Conservation (phyloP, 2,888 invertebrate species). For the Volucella bombylans region DNA sequence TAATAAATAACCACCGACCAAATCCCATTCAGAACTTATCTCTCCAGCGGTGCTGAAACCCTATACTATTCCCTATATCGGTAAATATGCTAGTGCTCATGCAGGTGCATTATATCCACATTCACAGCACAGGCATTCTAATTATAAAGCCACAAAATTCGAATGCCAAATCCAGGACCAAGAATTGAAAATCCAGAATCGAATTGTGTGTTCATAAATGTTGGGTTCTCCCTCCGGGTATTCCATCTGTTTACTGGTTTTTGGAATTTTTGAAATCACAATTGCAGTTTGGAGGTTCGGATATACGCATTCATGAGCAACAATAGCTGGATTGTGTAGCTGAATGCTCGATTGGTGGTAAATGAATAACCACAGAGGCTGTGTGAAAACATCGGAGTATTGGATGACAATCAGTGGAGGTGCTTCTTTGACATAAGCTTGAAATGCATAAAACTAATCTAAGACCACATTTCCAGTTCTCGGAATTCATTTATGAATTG, state of each 20-base stretch:
- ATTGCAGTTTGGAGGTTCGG: background rate
- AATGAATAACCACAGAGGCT: slow-evolving; percentile 13
- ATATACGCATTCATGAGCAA: background rate
- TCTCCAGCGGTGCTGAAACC: background rate
- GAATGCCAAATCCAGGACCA: background rate
- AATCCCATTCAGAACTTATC: background rate
- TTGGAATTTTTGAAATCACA: slow-evolving; percentile 4
- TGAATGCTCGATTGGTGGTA: background rate
- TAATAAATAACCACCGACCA: no score
- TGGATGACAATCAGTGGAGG: background rate
- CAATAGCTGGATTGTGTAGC: background rate
- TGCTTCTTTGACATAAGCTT: background rate
- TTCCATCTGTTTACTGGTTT: background rate
- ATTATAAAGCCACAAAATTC: slow-evolving; percentile 18
- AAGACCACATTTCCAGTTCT: no score
- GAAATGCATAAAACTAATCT: no score
- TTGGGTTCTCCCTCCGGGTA: background rate
- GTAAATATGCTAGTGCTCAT: slow-evolving; percentile 24
- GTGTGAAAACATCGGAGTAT: background rate
- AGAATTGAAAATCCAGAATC: background rate
- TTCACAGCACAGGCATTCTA: background rate
- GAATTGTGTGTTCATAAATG: slow-evolving; percentile 4
- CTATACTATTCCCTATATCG: background rate
- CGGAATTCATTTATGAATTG: no score
- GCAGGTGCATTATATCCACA: slow-evolving; percentile 17